A percentile compares a stretch with the other conserved stretches of the same genome.
Conservation (phyloP, 2,888 invertebrate species). For the Calameuta filiformis region DNA sequence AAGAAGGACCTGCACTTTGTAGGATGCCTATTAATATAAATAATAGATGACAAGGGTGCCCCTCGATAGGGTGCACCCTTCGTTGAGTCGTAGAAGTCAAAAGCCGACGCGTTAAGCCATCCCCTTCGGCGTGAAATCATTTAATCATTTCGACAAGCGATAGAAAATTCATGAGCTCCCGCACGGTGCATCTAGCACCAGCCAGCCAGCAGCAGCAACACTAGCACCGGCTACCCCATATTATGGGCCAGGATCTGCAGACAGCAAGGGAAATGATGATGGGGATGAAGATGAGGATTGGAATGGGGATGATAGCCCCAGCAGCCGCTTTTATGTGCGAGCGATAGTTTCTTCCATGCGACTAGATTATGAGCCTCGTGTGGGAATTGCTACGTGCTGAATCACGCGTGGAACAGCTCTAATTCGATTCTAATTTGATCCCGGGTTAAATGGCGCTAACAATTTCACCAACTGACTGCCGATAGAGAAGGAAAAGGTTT, state of each 20-base stretch:
- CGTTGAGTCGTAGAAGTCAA: constrained; percentile 43
- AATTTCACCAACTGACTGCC: neutral
- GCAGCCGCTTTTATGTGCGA: constrained; percentile 30
- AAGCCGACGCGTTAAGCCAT: constrained; percentile 32
- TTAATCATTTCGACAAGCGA: constrained; percentile 53
- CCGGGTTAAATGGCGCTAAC: constrained; percentile 11
- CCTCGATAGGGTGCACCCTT: constrained; percentile 16
- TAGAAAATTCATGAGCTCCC: constrained; percentile 58
- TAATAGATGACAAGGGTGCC: constrained; percentile 46
- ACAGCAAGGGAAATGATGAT: neutral
- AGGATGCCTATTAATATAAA: constrained; percentile 52
- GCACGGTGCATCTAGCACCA: neutral
- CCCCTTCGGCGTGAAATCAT: constrained; percentile 38
- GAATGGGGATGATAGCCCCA: constrained; percentile 2
- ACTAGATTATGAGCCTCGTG: constrained; percentile 34
- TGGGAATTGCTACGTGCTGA: constrained; percentile 45
- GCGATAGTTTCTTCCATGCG: constrained; percentile 37
- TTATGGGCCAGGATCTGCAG: constrained; percentile 17
- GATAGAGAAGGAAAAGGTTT: neutral
- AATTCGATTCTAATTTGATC: constrained; percentile 63
- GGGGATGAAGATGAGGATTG: neutral
- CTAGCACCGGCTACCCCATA: constrained; percentile 23
- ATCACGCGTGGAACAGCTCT: constrained; percentile 47
- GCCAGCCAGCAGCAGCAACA: neutral
- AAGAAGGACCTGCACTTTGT: neutral